Evolutionary conservation across 2,888 invertebrate species (phyloP).

Genomic region (Drosophila tripunctata): DNA sequence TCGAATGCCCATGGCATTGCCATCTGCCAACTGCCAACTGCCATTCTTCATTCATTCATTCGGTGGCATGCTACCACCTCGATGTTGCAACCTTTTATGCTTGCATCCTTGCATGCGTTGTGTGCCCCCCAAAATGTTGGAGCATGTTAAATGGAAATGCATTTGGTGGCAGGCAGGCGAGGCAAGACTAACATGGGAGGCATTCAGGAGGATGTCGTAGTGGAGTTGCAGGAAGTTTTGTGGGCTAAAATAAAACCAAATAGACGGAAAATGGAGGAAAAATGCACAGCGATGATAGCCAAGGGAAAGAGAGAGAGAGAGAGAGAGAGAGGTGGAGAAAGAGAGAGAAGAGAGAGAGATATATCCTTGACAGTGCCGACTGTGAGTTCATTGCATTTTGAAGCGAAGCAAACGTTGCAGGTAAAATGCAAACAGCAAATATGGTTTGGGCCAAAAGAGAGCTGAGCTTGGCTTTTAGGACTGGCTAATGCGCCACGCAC

Average conservation of each 20-base stretch:
- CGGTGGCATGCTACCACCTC: neutral
- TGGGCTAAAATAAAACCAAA: conserved; percentile 70
- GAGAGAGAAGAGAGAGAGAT: conserved; percentile 5
- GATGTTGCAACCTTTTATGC: conserved; percentile 2
- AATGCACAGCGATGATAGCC: conserved; percentile 55
- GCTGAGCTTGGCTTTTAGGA: conserved; percentile 47
- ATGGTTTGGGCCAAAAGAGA: conserved; percentile 39
- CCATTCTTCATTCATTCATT: neutral
- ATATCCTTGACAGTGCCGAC: conserved; percentile 49
- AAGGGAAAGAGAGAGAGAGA: neutral
- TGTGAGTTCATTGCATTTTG: conserved; percentile 77
- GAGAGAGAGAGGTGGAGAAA: neutral
- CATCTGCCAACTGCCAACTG: conserved; percentile 19
- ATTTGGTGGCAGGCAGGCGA: conserved; percentile 49
- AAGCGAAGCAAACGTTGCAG: conserved; percentile 77
- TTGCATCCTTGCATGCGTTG: conserved; percentile 15
- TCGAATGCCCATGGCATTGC: conserved; percentile 10
- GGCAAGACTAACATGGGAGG: conserved; percentile 38
- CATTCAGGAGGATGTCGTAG: conserved; percentile 50
- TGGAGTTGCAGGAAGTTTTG: conserved; percentile 48
- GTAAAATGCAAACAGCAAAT: conserved; percentile 65
- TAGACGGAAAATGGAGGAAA: conserved; percentile 74
- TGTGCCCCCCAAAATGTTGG: conserved; percentile 25
- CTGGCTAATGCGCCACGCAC: conserved; percentile 65
- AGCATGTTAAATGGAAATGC: conserved; percentile 77